These are phyloP conservation scores for Embidobia sp. DNA, from an alignment of 2,888 invertebrate genomes.

Conservation along the genomic window DNA sequence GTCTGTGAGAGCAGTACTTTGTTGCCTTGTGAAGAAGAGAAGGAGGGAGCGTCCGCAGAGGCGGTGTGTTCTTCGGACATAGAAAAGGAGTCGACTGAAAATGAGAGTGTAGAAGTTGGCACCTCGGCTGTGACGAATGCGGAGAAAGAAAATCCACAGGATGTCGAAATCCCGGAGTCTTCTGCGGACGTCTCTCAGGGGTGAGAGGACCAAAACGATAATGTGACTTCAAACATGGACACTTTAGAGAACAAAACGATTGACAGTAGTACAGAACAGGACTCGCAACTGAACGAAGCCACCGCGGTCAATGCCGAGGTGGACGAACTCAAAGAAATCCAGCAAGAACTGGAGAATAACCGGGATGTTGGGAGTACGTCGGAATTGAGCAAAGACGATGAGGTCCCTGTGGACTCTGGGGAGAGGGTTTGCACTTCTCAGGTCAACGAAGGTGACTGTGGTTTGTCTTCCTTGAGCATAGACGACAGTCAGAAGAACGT, in stretches of 20 bases:
- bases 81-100: background rate
- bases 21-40: background rate
- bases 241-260: background rate
- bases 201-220: constrained; percentile 34
- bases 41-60: background rate
- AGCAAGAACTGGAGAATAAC: constrained; percentile 1
- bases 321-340: background rate
- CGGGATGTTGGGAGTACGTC: constrained; percentile 48
- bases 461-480: constrained; percentile 10
- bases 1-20: constrained; percentile 17
- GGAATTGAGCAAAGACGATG: constrained; percentile 17
- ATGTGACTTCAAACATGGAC: constrained; percentile 43
- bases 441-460: background rate
- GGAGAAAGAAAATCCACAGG: background rate
- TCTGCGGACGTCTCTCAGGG: constrained; percentile 3
- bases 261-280: constrained; percentile 13
- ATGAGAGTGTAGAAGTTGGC: constrained; percentile 8
- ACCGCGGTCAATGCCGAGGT: constrained; percentile 9
- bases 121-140: background rate
- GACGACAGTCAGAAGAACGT: constrained; percentile 17
- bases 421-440: constrained; percentile 35
- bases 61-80: constrained; percentile 42
- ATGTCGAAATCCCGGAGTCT: background rate
- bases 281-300: constrained; percentile 38
- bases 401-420: background rate